A percentile compares a stretch with the other conserved stretches of the same genome.
These are phyloP conservation scores for Leistus spinibarbis DNA, from an alignment of 2,888 invertebrate genomes.

Conservation along the genomic window DNA sequence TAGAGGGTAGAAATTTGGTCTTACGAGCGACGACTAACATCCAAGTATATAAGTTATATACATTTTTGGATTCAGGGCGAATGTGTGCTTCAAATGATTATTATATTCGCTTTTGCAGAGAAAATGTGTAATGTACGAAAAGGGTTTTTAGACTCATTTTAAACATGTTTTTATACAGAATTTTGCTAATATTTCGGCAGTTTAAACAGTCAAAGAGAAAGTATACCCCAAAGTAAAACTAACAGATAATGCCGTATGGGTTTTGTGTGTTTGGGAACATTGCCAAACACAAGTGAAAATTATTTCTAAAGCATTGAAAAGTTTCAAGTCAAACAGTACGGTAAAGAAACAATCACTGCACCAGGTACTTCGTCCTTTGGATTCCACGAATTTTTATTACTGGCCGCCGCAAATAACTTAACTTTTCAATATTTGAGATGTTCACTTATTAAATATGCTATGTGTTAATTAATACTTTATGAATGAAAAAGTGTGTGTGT, in stretches of 20 bases:
- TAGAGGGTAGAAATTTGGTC: too few species aligned
- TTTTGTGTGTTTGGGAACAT: slow-evolving; percentile 25
- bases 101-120: too few species aligned
- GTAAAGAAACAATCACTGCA: not conserved
- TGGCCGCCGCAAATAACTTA: too few species aligned
- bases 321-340: slow-evolving; percentile 19
- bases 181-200: not conserved
- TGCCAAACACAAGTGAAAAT: slow-evolving; percentile 31
- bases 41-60: too few species aligned
- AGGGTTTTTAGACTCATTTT: not conserved
- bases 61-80: too few species aligned
- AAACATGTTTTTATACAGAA: not conserved
- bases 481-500: too few species aligned
- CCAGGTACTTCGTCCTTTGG: slow-evolving; percentile 20
- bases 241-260: not conserved
- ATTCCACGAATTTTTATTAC: slow-evolving; percentile 6
- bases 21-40: too few species aligned
- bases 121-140: too few species aligned
- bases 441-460: too few species aligned
- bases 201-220: not conserved
- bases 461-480: too few species aligned
- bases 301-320: slow-evolving; percentile 31
- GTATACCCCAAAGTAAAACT: not conserved
- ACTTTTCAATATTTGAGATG: too few species aligned
- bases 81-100: too few species aligned